These are phyloP conservation scores for Tenebrosternarchus preto DNA, from an alignment of 2,113 vertebrate species.

Conservation along the genomic window DNA sequence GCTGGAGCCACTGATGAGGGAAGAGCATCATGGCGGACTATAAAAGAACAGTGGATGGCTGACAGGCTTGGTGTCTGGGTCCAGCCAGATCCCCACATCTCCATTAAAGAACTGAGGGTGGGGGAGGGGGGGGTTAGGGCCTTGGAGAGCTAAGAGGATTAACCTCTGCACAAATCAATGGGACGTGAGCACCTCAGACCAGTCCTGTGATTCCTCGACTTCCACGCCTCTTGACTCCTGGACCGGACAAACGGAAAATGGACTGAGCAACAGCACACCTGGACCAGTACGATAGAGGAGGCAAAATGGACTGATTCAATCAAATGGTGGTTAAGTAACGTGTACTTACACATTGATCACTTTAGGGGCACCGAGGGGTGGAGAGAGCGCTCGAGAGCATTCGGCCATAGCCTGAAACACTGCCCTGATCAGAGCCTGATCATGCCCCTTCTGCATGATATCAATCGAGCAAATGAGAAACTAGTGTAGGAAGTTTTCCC, in stretches of 20 bases:
- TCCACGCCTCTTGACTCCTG: background rate
- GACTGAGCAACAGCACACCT: background rate
- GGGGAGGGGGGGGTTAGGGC: background rate
- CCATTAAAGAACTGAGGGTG: slow-evolving; percentile 19
- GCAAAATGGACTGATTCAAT: background rate
- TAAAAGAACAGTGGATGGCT: slow-evolving; percentile 32
- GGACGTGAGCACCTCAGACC: background rate
- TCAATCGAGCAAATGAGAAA: background rate
- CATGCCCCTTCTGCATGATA: background rate
- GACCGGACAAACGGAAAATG: background rate
- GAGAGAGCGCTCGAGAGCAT: too few relatives aligned
- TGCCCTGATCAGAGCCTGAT: too few relatives aligned
- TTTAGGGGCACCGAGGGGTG: too few relatives aligned
- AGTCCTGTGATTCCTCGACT: background rate
- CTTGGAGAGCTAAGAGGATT: slow-evolving; percentile 45
- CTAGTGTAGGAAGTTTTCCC: too few relatives aligned
- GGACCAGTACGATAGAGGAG: background rate
- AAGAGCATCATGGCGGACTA: slow-evolving; percentile 21
- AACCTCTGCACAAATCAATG: slow-evolving; percentile 45
- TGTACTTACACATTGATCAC: too few relatives aligned
- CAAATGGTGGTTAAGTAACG: background rate
- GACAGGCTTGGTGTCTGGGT: slow-evolving; percentile 4
- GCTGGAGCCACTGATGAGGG: slow-evolving; percentile 33
- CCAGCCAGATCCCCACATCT: slow-evolving; percentile 36
- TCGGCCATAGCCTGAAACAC: too few relatives aligned